These are phyloP conservation scores for Oryzias celebensis DNA, from an alignment of 2,113 vertebrate genomes.

Conservation along the genomic window DNA sequence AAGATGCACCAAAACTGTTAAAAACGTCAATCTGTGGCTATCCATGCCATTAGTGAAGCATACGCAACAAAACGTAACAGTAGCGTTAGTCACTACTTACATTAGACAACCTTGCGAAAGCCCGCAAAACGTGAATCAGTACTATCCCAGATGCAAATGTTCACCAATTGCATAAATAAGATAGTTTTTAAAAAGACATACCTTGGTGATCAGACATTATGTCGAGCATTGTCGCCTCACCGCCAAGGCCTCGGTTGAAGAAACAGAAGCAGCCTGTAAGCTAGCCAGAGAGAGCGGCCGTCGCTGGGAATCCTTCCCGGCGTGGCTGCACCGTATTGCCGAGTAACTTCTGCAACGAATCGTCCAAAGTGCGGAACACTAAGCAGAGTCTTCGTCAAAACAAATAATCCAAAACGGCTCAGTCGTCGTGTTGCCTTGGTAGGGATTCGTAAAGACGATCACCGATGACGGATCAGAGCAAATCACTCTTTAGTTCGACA, in stretches of 20 bases:
- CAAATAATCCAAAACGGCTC: neutral
- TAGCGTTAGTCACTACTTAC: conserved; percentile 30
- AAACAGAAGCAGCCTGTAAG: conserved; percentile 60
- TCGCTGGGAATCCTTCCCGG: conserved; percentile 68
- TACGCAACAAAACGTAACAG: conserved; percentile 46
- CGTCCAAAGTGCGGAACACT: conserved; percentile 13
- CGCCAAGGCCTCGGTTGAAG: conserved; percentile 65
- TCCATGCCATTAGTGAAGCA: conserved; percentile 22
- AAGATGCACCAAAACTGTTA: neutral
- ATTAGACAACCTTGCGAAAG: conserved; percentile 9
- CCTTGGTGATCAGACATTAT: conserved; percentile 86
- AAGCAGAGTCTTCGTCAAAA: neutral
- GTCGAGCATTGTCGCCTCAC: conserved; percentile 82
- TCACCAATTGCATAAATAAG: neutral
- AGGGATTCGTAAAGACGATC: conserved; percentile 6
- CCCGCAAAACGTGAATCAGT: conserved; percentile 8
- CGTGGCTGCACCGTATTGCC: conserved; percentile 58
- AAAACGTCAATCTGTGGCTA: neutral
- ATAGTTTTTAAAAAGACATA: conserved; percentile 33
- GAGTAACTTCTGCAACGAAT: conserved; percentile 41
- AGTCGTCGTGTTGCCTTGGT: neutral
- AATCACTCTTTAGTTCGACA: conserved; percentile 40
- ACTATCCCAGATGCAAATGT: neutral
- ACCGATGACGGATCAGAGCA: conserved; percentile 1
- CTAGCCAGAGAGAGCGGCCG: conserved; percentile 68